A percentile compares a stretch with the other conserved stretches of the same genome.
Evolutionary conservation across 2,797 vertebrate species (phyloP).

Genomic region (Morelia viridis): DNA sequence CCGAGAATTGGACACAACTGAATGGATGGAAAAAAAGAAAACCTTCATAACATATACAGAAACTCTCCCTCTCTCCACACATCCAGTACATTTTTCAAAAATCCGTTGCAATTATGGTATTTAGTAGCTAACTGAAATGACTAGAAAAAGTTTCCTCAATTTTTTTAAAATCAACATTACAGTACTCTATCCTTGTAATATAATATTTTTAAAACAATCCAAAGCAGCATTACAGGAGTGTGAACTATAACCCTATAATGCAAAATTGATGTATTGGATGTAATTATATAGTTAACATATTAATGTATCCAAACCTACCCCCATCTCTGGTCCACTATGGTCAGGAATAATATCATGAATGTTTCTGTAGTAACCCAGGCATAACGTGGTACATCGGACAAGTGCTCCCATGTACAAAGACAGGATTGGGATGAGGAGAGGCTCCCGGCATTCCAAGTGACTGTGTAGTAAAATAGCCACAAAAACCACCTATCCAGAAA

Average conservation of each 20-base stretch:
- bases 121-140: neutral
- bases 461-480: slow-evolving; percentile 96
- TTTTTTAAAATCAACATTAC: neutral
- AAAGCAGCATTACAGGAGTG: neutral
- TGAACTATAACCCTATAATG: neutral
- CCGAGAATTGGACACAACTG: too few relatives aligned
- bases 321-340: slow-evolving; percentile 88
- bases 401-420: slow-evolving; percentile 97
- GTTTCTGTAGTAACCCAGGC: slow-evolving; percentile 94
- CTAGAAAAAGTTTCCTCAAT: neutral
- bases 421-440: slow-evolving; percentile 93
- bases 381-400: slow-evolving; percentile 91
- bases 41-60: too few relatives aligned
- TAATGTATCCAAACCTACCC: slow-evolving; percentile 75
- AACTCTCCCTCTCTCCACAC: too few relatives aligned
- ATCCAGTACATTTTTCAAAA: neutral
- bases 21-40: too few relatives aligned
- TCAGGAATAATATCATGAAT: slow-evolving; percentile 93
- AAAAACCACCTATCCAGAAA: slow-evolving; percentile 87
- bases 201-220: neutral
- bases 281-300: neutral
- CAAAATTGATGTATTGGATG: neutral
- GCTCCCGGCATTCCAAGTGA: slow-evolving; percentile 92
- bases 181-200: neutral
- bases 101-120: too few relatives aligned